Percentiles rank a stretch among this genome's conserved stretches.
Evolutionary conservation across 2,888 invertebrate genomes (phyloP).

Genomic region (Petrolisthes manimaculis): DNA sequence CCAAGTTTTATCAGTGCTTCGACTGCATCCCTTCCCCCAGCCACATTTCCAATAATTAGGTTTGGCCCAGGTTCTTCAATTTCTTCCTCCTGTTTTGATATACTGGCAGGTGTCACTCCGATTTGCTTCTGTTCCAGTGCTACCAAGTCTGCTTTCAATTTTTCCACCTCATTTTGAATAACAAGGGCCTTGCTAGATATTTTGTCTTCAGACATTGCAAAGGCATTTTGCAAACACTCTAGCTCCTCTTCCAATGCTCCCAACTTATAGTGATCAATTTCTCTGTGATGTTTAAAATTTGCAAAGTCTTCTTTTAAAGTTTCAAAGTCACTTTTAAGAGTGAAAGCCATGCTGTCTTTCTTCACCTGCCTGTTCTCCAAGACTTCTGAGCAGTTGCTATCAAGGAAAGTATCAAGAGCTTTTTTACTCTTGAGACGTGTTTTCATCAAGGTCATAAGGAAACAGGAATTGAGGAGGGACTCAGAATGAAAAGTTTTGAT

Average conservation of each 20-base stretch:
- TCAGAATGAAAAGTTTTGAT: conserved; percentile 45
- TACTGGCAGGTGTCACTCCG: not conserved
- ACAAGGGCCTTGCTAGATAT: not conserved
- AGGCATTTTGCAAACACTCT: not conserved
- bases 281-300: not conserved
- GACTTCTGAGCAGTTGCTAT: conserved; percentile 37
- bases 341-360: not conserved
- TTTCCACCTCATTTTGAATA: not conserved
- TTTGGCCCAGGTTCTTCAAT: not conserved
- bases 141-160: not conserved
- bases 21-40: not conserved
- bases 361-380: conserved; percentile 39
- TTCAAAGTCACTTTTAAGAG: conserved; percentile 12
- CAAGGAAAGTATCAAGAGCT: conserved; percentile 24
- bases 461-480: conserved; percentile 52
- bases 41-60: not conserved
- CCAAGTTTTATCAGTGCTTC: conserved; percentile 2
- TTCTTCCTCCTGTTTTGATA: not conserved
- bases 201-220: not conserved
- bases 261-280: conserved; percentile 6
- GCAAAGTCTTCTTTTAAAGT: conserved; percentile 14
- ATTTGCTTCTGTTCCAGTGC: not conserved
- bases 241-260: conserved; percentile 20
- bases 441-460: conserved; percentile 50
- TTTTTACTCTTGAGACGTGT: conserved; percentile 24